A percentile compares a stretch with the other conserved stretches of the same genome.
Evolutionary conservation across 1,140 invertebrate species (phyloP).

Genomic region (Tribolium castaneum): DNA sequence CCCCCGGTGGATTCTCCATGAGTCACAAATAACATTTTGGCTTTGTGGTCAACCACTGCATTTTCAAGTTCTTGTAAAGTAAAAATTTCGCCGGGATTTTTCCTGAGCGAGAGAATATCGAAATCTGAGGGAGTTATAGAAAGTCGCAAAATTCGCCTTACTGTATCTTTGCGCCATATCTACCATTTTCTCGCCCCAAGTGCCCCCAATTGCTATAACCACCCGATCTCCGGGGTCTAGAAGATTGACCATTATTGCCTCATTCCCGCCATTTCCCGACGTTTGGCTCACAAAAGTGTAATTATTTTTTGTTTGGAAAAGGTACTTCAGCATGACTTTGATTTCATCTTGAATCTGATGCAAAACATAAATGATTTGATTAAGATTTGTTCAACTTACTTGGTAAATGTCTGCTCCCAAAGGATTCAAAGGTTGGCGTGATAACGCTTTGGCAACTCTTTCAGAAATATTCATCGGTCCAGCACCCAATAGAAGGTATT

Average conservation of each 20-base stretch:
- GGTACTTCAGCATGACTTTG: slow-evolving; percentile 80
- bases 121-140: neutral
- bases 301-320: slow-evolving; percentile 83
- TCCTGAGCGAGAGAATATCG: neutral
- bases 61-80: slow-evolving; percentile 68
- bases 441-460: neutral
- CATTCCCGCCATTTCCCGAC: slow-evolving; percentile 84
- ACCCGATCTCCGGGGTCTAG: slow-evolving; percentile 78
- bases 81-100: slow-evolving; percentile 66
- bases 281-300: slow-evolving; percentile 81
- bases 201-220: slow-evolving; percentile 76
- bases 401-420: neutral
- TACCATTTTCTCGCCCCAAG: slow-evolving; percentile 82
- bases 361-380: neutral
- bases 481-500: neutral
- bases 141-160: slow-evolving; percentile 41
- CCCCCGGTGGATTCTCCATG: slow-evolving; percentile 89
- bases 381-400: neutral
- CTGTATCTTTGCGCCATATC: slow-evolving; percentile 74
- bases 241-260: slow-evolving; percentile 80
- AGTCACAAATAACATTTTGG: slow-evolving; percentile 78
- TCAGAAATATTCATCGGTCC: neutral
- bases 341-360: slow-evolving; percentile 83
- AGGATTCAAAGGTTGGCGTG: slow-evolving; percentile 11
- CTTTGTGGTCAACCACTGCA: slow-evolving; percentile 70